Conservation (phyloP, 2,113 vertebrate species). For the Caracal caracal region DNA sequence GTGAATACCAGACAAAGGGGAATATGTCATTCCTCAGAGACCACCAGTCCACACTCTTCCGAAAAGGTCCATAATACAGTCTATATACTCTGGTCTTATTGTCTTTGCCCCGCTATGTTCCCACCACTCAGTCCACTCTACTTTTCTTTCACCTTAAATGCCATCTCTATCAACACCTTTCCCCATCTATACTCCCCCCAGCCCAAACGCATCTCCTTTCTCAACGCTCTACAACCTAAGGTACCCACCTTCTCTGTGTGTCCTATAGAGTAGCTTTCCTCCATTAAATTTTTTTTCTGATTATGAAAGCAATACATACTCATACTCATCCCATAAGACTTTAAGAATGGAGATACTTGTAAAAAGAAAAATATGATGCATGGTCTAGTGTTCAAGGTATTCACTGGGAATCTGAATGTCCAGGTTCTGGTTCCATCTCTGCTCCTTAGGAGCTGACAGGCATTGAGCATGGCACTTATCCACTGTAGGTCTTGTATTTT, state of each 20-base stretch:
- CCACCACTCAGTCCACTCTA: background rate
- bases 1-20: background rate
- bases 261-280: background rate
- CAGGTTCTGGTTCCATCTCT: background rate
- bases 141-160: background rate
- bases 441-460: background rate
- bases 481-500: background rate
- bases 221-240: background rate
- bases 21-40: background rate
- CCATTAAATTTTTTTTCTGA: background rate
- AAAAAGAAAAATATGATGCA: background rate
- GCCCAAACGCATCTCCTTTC: background rate
- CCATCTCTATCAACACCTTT: background rate
- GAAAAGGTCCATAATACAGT: rapidly evolving
- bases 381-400: background rate
- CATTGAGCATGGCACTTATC: background rate
- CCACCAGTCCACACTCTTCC: background rate
- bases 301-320: background rate
- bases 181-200: background rate
- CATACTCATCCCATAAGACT: background rate
- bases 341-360: background rate
- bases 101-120: background rate
- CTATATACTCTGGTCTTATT: background rate
- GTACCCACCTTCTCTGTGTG: background rate
- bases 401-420: background rate